Evolutionary conservation across 2,888 invertebrate species (phyloP).

Genomic region (Drosophila rubida): DNA sequence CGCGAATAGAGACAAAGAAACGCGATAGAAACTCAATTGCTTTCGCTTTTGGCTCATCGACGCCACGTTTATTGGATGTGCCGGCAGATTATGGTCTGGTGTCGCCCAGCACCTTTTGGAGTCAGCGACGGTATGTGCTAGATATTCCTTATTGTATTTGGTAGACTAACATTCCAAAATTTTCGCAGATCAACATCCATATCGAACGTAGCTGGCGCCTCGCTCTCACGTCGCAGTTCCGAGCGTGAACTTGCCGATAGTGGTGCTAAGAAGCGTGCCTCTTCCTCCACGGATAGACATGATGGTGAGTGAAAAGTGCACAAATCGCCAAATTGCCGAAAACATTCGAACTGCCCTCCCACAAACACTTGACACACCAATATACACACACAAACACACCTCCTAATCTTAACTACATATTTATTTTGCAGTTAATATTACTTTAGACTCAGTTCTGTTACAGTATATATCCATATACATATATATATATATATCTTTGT

Average conservation of each 20-base stretch:
- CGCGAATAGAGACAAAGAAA: slow-evolving; percentile 91
- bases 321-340: background rate
- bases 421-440: slow-evolving; percentile 73
- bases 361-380: slow-evolving; percentile 30
- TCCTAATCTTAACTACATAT: slow-evolving; percentile 60
- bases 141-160: background rate
- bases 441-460: slow-evolving; percentile 40
- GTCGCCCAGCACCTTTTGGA: slow-evolving; percentile 89
- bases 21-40: slow-evolving; percentile 90
- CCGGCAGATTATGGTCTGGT: slow-evolving; percentile 90
- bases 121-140: slow-evolving; percentile 89
- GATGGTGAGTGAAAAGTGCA: slow-evolving; percentile 86
- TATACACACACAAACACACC: slow-evolving; percentile 39
- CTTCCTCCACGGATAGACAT: slow-evolving; percentile 90
- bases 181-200: slow-evolving; percentile 92
- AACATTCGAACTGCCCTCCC: slow-evolving; percentile 30
- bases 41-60: slow-evolving; percentile 96
- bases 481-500: slow-evolving; percentile 22
- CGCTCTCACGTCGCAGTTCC: slow-evolving; percentile 93
- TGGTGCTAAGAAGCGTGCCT: slow-evolving; percentile 89
- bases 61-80: slow-evolving; percentile 92
- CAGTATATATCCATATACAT: slow-evolving; percentile 12
- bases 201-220: slow-evolving; percentile 93
- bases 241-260: slow-evolving; percentile 91
- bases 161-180: slow-evolving; percentile 2